Evolutionary conservation across 2,113 vertebrate genomes (phyloP).

Genomic region (Hymenochirus boettgeri): DNA sequence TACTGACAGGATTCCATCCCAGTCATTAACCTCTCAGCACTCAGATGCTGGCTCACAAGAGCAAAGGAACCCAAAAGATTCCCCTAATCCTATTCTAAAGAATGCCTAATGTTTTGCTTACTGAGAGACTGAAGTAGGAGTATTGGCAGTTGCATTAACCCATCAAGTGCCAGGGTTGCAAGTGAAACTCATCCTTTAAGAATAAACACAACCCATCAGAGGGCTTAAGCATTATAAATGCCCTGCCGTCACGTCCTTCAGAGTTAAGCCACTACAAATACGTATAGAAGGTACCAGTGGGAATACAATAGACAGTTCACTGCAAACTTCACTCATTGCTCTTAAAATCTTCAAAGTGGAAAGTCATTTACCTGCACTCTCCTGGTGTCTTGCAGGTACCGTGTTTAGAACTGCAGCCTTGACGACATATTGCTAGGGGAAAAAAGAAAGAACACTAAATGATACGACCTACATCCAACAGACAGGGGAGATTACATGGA

Average conservation of each 20-base stretch:
- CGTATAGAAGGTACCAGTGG: slow-evolving; percentile 30
- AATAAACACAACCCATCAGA: slow-evolving; percentile 11
- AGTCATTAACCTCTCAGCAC: slow-evolving; percentile 75
- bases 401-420: slow-evolving; percentile 93
- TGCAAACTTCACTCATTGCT: slow-evolving; percentile 35
- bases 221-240: neutral
- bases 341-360: slow-evolving; percentile 35
- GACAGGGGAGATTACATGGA: neutral
- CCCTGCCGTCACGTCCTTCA: neutral
- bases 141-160: slow-evolving; percentile 36
- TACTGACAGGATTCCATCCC: slow-evolving; percentile 69
- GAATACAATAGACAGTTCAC: neutral
- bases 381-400: slow-evolving; percentile 89
- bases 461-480: neutral
- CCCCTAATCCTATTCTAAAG: slow-evolving; percentile 72
- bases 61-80: slow-evolving; percentile 59
- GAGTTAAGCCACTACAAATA: slow-evolving; percentile 9
- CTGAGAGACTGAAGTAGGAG: slow-evolving; percentile 56
- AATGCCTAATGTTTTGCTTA: slow-evolving; percentile 65
- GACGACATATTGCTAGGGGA: slow-evolving; percentile 86
- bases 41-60: slow-evolving; percentile 55
- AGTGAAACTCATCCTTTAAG: neutral
- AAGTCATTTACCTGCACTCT: slow-evolving; percentile 85
- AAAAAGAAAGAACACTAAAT: neutral
- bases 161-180: neutral